A percentile compares a stretch with the other conserved stretches of the same genome.
Evolutionary conservation across 1,140 invertebrate genomes (phyloP).

Genomic region (Drosophila miranda): DNA sequence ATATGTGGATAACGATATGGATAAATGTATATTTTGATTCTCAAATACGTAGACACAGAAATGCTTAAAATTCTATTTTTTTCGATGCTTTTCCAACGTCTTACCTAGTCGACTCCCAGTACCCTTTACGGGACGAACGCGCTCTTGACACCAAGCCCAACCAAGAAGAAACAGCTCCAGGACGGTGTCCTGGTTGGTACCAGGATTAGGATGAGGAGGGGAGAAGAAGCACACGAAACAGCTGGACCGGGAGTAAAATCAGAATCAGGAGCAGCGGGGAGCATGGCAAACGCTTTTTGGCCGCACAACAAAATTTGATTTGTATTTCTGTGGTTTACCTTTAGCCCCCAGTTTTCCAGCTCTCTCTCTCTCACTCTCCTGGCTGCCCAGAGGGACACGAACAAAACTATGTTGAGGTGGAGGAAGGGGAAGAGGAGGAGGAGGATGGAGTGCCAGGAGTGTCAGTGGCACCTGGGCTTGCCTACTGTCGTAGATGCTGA

Average conservation of each 20-base stretch:
- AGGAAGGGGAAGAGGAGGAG: neutral
- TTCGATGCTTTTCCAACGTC: neutral
- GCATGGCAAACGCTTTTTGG: slow-evolving; percentile 67
- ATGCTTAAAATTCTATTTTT: no score
- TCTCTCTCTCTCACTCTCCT: neutral
- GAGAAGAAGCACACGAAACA: neutral
- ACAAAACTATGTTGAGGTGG: slow-evolving; percentile 7
- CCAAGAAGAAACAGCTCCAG: slow-evolving; percentile 30
- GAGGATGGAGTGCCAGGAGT: slow-evolving; percentile 44
- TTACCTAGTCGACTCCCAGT: neutral
- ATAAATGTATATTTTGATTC: no score
- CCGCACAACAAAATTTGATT: slow-evolving; percentile 81
- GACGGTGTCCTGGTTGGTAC: slow-evolving; percentile 9
- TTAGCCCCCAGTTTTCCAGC: slow-evolving; percentile 44
- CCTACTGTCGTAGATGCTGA: slow-evolving; percentile 71
- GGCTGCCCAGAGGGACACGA: slow-evolving; percentile 5
- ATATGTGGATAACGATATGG: no score
- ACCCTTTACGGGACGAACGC: neutral
- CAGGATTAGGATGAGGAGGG: slow-evolving; percentile 6
- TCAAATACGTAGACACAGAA: no score
- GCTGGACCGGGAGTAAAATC: neutral
- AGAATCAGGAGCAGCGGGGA: neutral
- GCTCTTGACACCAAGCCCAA: slow-evolving; percentile 30
- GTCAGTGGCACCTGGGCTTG: slow-evolving; percentile 75
- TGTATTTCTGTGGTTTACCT: slow-evolving; percentile 81